A percentile compares a stretch with the other conserved stretches of the same genome.
phyloP scores from a whole-genome alignment of 1,140 invertebrate species.

The Euwallacea similis region DNA sequence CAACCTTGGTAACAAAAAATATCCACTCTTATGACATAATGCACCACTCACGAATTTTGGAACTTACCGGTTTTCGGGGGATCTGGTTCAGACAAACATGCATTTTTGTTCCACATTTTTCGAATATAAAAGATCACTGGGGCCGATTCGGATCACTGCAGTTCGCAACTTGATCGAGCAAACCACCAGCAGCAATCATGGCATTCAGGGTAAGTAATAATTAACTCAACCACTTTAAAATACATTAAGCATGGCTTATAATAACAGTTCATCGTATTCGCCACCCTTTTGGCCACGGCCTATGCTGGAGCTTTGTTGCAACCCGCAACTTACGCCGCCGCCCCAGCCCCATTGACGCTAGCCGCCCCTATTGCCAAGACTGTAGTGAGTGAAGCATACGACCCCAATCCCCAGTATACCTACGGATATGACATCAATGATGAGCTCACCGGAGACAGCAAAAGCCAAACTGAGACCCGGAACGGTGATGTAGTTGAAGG shows the following conservation, averaged over 20 bases:
- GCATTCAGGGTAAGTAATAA: constrained; percentile 38
- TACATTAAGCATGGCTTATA: too few relatives aligned
- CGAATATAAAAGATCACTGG: constrained; percentile 33
- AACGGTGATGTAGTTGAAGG: constrained; percentile 68
- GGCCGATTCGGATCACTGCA: constrained; percentile 16
- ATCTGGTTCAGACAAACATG: too few relatives aligned
- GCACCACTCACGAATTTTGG: constrained; percentile 11
- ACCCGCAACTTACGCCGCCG: constrained; percentile 42
- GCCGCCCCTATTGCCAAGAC: constrained; percentile 56
- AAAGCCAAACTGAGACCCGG: constrained; percentile 61
- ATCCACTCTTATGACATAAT: constrained; percentile 13
- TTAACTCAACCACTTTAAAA: too few relatives aligned
- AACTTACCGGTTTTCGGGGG: constrained; percentile 16
- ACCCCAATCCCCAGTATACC: constrained; percentile 60
- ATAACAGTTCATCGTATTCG: constrained; percentile 24
- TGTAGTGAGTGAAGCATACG: constrained; percentile 56
- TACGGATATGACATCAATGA: constrained; percentile 63
- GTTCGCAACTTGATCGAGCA: background rate
- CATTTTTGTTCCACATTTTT: constrained; percentile 31
- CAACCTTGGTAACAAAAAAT: constrained; percentile 23
- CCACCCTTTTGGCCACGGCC: constrained; percentile 31
- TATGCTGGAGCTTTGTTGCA: constrained; percentile 17
- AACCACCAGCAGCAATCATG: constrained; percentile 16
- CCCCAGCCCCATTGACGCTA: constrained; percentile 49
- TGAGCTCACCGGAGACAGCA: constrained; percentile 61